A percentile compares a stretch with the other conserved stretches of the same genome.
Conservation (phyloP, 2,113 vertebrate genomes). For the Acinonyx jubatus region DNA sequence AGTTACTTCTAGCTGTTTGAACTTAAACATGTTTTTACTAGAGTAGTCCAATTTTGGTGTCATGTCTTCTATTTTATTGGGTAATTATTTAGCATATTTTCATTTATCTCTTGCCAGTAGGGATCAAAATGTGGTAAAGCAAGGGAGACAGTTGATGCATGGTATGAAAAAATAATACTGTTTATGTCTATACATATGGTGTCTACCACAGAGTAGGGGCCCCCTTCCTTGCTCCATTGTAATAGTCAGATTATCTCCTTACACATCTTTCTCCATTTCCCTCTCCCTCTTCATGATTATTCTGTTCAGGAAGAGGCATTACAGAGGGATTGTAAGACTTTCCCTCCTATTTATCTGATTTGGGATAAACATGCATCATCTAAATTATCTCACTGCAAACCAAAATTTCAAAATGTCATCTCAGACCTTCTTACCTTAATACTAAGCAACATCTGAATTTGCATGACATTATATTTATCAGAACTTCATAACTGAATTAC, state of each 20-base stretch:
- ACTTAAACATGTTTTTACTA: background rate
- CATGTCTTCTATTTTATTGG: background rate
- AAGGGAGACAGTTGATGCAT: background rate
- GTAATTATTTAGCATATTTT: background rate
- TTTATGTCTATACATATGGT: background rate
- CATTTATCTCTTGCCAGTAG: background rate
- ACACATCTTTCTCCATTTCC: background rate
- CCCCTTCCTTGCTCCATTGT: background rate
- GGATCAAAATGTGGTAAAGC: background rate
- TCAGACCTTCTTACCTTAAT: background rate
- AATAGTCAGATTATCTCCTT: background rate
- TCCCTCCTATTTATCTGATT: background rate
- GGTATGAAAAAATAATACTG: background rate
- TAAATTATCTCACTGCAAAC: conserved; percentile 31
- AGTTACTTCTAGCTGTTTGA: background rate
- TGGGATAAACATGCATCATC: background rate
- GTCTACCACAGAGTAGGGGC: background rate
- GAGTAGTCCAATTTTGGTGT: background rate
- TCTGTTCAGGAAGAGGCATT: background rate
- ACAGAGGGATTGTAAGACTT: background rate
- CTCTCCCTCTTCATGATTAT: background rate
- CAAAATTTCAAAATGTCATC: background rate
- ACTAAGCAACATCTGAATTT: background rate
- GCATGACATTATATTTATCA: background rate
- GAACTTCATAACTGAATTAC: background rate